Base-by-base conservation (phyloP, 2,113 vertebrate species). In the Laticauda laticaudata region DNA sequence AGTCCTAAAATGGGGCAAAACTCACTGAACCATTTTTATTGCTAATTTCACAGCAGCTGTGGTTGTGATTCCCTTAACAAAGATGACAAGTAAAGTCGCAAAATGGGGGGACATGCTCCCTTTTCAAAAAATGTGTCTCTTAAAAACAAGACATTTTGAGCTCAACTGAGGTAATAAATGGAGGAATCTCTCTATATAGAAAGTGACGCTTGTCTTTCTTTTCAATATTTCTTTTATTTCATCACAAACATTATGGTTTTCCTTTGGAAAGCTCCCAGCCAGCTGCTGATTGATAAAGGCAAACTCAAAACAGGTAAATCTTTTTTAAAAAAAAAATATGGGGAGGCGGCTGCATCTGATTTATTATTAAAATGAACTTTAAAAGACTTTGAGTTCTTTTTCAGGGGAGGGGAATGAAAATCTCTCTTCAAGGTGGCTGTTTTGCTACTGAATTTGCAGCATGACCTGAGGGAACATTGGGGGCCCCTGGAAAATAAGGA, bases 71-170 rank as follows among this genome's bases (percentile, higher is more conserved):
- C 61, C 29, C 12, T 69, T 69, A 69, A 69, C 4, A 5, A 14
- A 12, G 12, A 0, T 69, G 61, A 6, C 11, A n/a, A n/a, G 2
- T 15, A n/a, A n/a, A 15, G 11, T n/a, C 2, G 0, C 12, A 14
- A 64, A 64, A n/a, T 12, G 61, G 26, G 26, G 29, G 4, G 7
- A 5, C 57, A n/a, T 0, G 29, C 29, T n/a, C 29, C 15, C 29
- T 69, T n/a, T 51, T 51, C 48, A 2, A 69, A 5, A 69, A 34
- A 69, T 0, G 12, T 34, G 12, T 34, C 4, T 5, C 64, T 34
- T 69, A 69, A n/a, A 4, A 34, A 69, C 64, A 6, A 51, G 29
- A 69, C 15, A 69, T 34, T n/a, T 34, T 15, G 29, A 4, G 29
- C 12, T 69, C 29, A n/a, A 34, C 2, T 69, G 12, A 34, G 12